Conservation (phyloP, 2,888 invertebrate species). For the Notodonta dromedarius region DNA sequence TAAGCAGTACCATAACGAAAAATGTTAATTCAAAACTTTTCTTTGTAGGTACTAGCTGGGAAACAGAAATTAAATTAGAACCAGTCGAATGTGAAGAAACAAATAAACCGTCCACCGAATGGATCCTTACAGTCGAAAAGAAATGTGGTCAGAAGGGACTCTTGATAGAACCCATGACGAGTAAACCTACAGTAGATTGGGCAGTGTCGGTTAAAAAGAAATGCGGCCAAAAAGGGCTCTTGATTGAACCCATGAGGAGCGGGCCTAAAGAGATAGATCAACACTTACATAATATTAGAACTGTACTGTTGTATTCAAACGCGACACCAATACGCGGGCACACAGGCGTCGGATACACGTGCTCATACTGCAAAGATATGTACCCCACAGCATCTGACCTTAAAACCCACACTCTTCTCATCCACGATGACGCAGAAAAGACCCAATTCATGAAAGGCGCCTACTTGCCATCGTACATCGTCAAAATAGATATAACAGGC, state of each 20-base stretch:
- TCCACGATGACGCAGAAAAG: conserved; percentile 41
- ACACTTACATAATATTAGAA: conserved; percentile 52
- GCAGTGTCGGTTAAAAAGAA: conserved; percentile 11
- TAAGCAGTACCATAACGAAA: conserved; percentile 13
- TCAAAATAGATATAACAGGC: conserved; percentile 59
- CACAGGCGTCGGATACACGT: conserved; percentile 52
- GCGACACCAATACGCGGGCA: conserved; percentile 60
- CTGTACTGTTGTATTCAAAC: conserved; percentile 55
- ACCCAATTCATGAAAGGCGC: conserved; percentile 44
- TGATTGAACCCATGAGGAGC: conserved; percentile 21
- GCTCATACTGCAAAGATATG: conserved; percentile 53
- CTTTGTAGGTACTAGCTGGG: conserved; percentile 49
- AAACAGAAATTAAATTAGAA: conserved; percentile 23
- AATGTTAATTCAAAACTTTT: conserved; percentile 31
- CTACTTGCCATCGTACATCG: conserved; percentile 38
- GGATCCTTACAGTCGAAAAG: conserved; percentile 6
- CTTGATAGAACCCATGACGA: background rate
- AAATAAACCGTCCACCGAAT: background rate
- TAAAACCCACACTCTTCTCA: conserved; percentile 51
- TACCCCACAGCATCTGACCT: conserved; percentile 49
- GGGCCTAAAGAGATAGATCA: conserved; percentile 34
- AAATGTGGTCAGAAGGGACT: conserved; percentile 3
- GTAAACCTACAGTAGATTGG: background rate
- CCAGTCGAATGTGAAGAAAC: conserved; percentile 3
- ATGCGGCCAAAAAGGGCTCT: conserved; percentile 18